Percentiles rank a stretch among this genome's conserved stretches.
These are phyloP conservation scores for Indicator indicator DNA, from an alignment of 2,113 vertebrate species.

Conservation along the genomic window DNA sequence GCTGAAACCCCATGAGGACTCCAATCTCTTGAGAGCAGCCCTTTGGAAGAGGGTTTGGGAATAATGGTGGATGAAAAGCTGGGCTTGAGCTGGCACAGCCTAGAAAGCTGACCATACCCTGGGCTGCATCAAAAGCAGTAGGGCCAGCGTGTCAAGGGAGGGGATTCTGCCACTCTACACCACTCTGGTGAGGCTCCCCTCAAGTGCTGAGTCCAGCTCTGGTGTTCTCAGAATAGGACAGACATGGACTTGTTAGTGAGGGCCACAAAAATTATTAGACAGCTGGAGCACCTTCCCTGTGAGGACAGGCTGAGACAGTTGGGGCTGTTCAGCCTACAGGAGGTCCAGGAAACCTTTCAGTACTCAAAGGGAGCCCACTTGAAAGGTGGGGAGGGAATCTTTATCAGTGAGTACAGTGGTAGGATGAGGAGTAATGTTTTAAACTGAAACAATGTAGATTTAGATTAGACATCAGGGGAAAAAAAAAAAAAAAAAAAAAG, in stretches of 20 bases:
- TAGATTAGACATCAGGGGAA: not conserved
- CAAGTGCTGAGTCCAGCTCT: not conserved
- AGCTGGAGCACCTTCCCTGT: not conserved
- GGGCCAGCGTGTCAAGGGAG: not conserved
- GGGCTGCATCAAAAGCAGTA: not conserved
- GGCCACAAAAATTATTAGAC: not conserved
- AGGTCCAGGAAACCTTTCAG: not conserved
- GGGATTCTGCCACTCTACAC: not conserved
- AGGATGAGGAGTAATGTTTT: rapidly evolving
- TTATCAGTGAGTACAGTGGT: not conserved
- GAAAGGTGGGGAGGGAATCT: not conserved
- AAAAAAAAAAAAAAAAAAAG: no score
- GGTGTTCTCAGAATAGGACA: not conserved
- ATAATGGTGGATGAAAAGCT: not conserved
- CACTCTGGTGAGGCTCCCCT: rapidly evolving
- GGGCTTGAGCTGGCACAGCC: rapidly evolving
- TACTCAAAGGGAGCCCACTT: not conserved
- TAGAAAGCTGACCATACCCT: not conserved
- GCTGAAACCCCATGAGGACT: not conserved
- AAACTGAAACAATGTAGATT: not conserved
- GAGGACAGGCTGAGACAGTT: not conserved
- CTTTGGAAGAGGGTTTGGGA: not conserved
- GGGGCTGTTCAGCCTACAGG: not conserved
- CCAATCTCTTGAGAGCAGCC: not conserved
- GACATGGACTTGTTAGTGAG: not conserved